Base-by-base conservation (phyloP, 2,888 invertebrate genomes). In the Ptychoptera contaminata region DNA sequence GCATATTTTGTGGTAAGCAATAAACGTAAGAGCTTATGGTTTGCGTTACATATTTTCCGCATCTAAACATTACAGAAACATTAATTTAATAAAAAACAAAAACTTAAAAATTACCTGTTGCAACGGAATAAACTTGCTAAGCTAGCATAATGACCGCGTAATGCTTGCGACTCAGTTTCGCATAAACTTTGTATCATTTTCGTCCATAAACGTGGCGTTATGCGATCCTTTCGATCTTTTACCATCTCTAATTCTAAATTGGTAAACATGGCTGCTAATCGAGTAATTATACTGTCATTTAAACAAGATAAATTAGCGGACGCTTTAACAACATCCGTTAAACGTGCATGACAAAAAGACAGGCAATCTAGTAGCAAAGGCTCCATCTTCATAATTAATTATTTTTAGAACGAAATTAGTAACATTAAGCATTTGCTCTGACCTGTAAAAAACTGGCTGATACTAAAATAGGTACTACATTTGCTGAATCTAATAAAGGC, bases 381-480 rank as follows among this genome's bases (percentile, higher is more conserved):
- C 55, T 91, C 86, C 93, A 94, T 94, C 74, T 91, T 68, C 9
- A 55, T 43, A 16, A 15, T 37, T 44, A 48, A 40, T 39, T 29
- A 37, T 8, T 11, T 37, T 42, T 34, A 31, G 7, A 38, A 48
- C 40, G 45, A 44, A 48, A 41, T 45, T 15, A n/a, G 15, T n/a
- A n/a, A n/a, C 16, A 14, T 30, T 30, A 10, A n/a, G n/a, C n/a
- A n/a, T n/a, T n/a, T n/a, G n/a, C n/a, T n/a, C n/a, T n/a, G 47
- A 71, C 74, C 66, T 76, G 83, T 23, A 96, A 69, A 61, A 94
- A 96, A 31, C 91, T 88, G 0, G 94, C 93, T 0, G 93, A 94
- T 0, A 94, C 90, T 48, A 94, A 71, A 43, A 96, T 84, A 1
- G 93, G 92, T 44, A 94, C 77, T 2, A 92, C 93, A 62, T 88